Percentiles rank a stretch among this genome's conserved stretches.
Conservation (phyloP, 2,888 invertebrate species). For the Mesorhabditis spiculigera region DNA sequence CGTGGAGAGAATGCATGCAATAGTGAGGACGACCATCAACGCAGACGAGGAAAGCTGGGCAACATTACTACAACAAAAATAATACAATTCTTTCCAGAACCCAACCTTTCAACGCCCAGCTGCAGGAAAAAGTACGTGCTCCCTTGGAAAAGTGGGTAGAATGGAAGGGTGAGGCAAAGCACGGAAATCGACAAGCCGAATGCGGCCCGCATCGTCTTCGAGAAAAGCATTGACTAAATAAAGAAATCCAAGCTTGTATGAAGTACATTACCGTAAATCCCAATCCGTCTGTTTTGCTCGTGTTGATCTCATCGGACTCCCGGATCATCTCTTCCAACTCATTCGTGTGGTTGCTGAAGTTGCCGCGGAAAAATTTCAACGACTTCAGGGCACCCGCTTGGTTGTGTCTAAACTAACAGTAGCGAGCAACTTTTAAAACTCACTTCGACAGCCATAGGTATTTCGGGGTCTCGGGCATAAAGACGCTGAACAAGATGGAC, state of each 20-base stretch:
- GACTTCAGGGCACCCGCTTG: slow-evolving; percentile 26
- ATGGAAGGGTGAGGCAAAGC: slow-evolving; percentile 44
- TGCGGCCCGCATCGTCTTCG: slow-evolving; percentile 37
- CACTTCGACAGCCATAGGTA: slow-evolving; percentile 33
- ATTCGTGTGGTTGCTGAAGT: slow-evolving; percentile 19
- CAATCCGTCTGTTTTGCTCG: slow-evolving; percentile 16
- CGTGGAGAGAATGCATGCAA: slow-evolving; percentile 41
- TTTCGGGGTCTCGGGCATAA: slow-evolving; percentile 54
- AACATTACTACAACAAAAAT: slow-evolving; percentile 21
- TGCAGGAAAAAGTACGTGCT: slow-evolving; percentile 45
- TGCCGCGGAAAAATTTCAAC: slow-evolving; percentile 43
- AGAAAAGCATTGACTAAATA: slow-evolving; percentile 24
- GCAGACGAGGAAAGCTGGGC: slow-evolving; percentile 45
- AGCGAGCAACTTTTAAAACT: not conserved
- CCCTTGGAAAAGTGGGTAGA: slow-evolving; percentile 51
- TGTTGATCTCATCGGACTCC: slow-evolving; percentile 8
- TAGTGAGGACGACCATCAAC: slow-evolving; percentile 43
- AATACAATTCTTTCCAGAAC: too few relatives aligned
- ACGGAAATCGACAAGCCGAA: slow-evolving; percentile 42
- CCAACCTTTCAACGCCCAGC: slow-evolving; percentile 30
- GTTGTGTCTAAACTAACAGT: not conserved
- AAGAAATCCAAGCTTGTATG: not conserved
- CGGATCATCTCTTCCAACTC: slow-evolving; percentile 21
- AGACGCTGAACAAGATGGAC: slow-evolving; percentile 36
- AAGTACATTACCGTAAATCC: slow-evolving; percentile 9